phyloP scores from a whole-genome alignment of 1,140 invertebrate species.

The Centruroides vittatus region DNA sequence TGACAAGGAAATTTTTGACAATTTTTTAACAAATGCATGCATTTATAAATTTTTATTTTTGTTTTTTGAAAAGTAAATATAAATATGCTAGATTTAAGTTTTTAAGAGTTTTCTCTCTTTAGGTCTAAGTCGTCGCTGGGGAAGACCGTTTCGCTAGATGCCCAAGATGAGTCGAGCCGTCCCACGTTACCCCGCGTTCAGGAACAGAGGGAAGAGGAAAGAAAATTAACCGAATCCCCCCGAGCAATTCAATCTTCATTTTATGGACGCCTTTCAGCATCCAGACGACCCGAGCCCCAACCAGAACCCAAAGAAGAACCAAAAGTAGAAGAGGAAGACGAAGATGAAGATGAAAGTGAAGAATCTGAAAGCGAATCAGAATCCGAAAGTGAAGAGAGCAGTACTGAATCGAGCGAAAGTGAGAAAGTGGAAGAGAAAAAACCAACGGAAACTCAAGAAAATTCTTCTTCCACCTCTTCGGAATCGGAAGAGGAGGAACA shows the following conservation, averaged over 20 bases:
- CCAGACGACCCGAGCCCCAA: neutral
- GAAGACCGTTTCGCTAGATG: neutral
- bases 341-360: neutral
- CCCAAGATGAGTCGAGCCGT: neutral
- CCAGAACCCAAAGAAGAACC: neutral
- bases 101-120: neutral
- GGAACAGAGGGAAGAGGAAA: neutral
- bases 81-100: neutral
- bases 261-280: neutral
- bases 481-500: neutral
- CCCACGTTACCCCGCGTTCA: neutral
- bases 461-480: neutral
- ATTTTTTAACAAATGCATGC: too few species aligned
- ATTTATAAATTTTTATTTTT: too few species aligned
- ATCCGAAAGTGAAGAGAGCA: constrained; percentile 1
- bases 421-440: too few species aligned
- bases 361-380: neutral
- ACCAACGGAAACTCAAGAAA: too few species aligned
- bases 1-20: too few species aligned
- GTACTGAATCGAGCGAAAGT: too few species aligned
- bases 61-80: too few species aligned
- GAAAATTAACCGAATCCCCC: constrained; percentile 6
- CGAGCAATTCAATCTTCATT: constrained; percentile 3
- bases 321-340: neutral
- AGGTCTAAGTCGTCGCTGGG: neutral